A percentile compares a stretch with the other conserved stretches of the same genome.
Evolutionary conservation across 2,113 vertebrate species (phyloP).

Genomic region (Syngnathus scovelli): DNA sequence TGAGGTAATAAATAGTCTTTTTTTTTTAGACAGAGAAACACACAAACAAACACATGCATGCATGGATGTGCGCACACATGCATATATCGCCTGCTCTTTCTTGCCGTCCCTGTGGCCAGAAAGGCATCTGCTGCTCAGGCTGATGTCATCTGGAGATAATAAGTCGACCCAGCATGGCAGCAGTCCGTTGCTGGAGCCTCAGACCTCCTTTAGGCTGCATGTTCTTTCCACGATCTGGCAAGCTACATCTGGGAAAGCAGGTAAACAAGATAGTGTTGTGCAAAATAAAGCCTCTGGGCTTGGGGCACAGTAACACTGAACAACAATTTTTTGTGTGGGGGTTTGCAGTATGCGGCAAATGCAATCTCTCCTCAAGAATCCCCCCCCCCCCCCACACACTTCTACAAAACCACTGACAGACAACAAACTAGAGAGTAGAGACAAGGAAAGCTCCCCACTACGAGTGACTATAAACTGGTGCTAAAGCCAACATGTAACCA

Average conservation of each 20-base stretch:
- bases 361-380: neutral
- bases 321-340: slow-evolving; percentile 20
- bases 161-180: slow-evolving; percentile 63
- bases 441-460: slow-evolving; percentile 6
- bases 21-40: slow-evolving; percentile 19
- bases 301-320: slow-evolving; percentile 13
- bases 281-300: slow-evolving; percentile 19
- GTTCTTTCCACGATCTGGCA: slow-evolving; percentile 50
- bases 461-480: neutral
- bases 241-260: slow-evolving; percentile 15
- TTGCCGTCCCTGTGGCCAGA: slow-evolving; percentile 57
- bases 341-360: slow-evolving; percentile 9
- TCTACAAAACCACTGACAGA: neutral
- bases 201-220: slow-evolving; percentile 35
- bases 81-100: slow-evolving; percentile 6
- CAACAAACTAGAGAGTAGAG: neutral
- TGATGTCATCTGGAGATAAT: slow-evolving; percentile 74
- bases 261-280: slow-evolving; percentile 5
- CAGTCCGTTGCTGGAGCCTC: slow-evolving; percentile 46
- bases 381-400: neutral
- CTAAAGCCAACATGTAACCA: neutral
- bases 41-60: neutral
- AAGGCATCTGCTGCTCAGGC: slow-evolving; percentile 70
- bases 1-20: slow-evolving; percentile 60
- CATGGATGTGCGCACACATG: neutral